phyloP scores from a whole-genome alignment of 1,140 invertebrate species.

The Lucilia cuprina region DNA sequence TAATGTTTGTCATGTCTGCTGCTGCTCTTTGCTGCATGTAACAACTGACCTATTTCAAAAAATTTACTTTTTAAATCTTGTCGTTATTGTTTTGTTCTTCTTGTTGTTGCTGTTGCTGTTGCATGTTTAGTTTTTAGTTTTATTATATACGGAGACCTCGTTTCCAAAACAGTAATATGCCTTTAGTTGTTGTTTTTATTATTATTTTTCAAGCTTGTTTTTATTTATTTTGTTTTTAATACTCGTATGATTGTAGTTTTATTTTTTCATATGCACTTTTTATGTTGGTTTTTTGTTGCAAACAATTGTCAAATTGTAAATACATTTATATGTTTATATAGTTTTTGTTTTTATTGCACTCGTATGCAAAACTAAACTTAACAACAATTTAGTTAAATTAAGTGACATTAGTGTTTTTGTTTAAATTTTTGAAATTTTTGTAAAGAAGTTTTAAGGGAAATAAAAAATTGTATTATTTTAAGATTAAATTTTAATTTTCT shows the following conservation, averaged over 20 bases:
- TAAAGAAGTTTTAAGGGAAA: too few relatives aligned
- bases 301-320: slow-evolving; percentile 6
- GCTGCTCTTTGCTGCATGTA: not conserved
- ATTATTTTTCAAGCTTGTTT: not conserved
- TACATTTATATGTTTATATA: not conserved
- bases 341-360: not conserved
- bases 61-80: slow-evolving; percentile 23
- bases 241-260: not conserved
- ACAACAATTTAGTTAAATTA: slow-evolving; percentile 8
- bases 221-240: not conserved
- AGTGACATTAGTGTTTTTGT: not conserved
- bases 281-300: not conserved
- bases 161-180: slow-evolving; percentile 31
- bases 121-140: not conserved
- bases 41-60: slow-evolving; percentile 32
- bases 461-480: too few relatives aligned
- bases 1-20: slow-evolving; percentile 27
- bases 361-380: not conserved
- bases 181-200: not conserved
- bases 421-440: too few relatives aligned
- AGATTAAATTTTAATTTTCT: too few relatives aligned
- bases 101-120: not conserved
- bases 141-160: not conserved
- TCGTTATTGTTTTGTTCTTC: not conserved
- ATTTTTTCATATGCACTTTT: not conserved